phyloP scores from a whole-genome alignment of 2,888 invertebrate species.

The Pollenia griseotomentosa region DNA sequence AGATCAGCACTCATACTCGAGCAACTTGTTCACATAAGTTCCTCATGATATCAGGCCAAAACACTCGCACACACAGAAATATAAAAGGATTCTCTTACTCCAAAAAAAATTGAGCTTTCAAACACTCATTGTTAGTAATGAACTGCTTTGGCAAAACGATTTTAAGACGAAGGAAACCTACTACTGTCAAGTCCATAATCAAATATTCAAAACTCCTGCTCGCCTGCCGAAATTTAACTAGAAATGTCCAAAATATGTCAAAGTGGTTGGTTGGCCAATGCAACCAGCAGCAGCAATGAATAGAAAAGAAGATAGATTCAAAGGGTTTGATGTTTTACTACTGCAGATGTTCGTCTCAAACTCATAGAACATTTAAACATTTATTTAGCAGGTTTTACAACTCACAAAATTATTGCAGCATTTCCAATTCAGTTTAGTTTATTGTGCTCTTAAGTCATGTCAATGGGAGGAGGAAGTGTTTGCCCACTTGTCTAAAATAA shows the following conservation, averaged over 20 bases:
- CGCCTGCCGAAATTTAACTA: constrained; percentile 53
- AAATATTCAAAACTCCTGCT: constrained; percentile 44
- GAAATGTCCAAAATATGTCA: constrained; percentile 73
- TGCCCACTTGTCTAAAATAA: background rate
- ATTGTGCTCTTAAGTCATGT: background rate
- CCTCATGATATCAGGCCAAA: constrained; percentile 48
- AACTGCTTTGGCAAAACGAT: constrained; percentile 14
- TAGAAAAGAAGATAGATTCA: constrained; percentile 27
- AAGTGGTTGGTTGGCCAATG: constrained; percentile 74
- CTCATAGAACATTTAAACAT: background rate
- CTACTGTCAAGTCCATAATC: constrained; percentile 42
- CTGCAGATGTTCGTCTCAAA: background rate
- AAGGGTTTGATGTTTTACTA: constrained; percentile 38
- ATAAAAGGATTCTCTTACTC: constrained; percentile 60
- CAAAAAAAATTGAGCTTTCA: background rate
- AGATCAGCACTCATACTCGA: background rate
- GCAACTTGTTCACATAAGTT: background rate
- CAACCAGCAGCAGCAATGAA: constrained; percentile 53
- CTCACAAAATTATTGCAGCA: constrained; percentile 58
- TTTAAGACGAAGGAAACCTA: constrained; percentile 53
- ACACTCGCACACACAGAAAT: constrained; percentile 34
- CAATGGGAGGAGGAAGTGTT: constrained; percentile 6
- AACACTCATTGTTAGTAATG: background rate
- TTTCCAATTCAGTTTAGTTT: constrained; percentile 28
- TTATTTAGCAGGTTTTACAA: constrained; percentile 28